A percentile compares a stretch with the other conserved stretches of the same genome.
phyloP scores from a whole-genome alignment of 23 tunicate genomes.

The Clavelina lepadiformis region DNA sequence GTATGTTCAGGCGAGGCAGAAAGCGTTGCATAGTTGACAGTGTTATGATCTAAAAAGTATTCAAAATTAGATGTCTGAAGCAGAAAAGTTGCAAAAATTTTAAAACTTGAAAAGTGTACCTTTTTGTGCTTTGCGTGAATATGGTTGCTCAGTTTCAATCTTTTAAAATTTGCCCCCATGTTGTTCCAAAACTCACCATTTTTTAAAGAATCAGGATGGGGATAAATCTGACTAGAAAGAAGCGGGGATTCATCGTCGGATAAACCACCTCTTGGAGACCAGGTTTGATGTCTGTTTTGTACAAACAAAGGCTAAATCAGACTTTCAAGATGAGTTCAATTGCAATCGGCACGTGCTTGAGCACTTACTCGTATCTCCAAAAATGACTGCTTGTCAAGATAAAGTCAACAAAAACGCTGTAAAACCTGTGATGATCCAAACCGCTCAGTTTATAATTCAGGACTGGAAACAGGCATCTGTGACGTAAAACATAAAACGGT shows the following conservation, averaged over 20 bases:
- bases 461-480: constrained; percentile 48
- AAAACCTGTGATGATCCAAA: constrained; percentile 32
- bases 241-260: constrained; percentile 28
- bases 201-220: constrained; percentile 49
- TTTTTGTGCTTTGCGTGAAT: constrained; percentile 36
- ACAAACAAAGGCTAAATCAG: too few relatives aligned
- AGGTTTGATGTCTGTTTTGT: constrained; percentile 20
- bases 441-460: constrained; percentile 46
- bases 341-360: too few relatives aligned
- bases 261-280: constrained; percentile 40
- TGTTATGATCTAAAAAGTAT: constrained; percentile 14
- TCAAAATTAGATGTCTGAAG: neutral
- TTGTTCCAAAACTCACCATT: constrained; percentile 59
- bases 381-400: constrained; percentile 36
- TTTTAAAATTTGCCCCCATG: constrained; percentile 37
- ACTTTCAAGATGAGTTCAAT: too few relatives aligned
- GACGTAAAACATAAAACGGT: too few relatives aligned
- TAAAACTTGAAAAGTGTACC: constrained; percentile 3
- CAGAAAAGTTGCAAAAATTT: neutral
- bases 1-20: constrained; percentile 47
- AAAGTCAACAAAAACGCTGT: constrained; percentile 46
- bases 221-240: constrained; percentile 29
- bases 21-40: constrained; percentile 28
- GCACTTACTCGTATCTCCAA: constrained; percentile 23
- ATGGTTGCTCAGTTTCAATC: constrained; percentile 54